These are phyloP conservation scores for Meloidogyne floridensis DNA, from an alignment of 1,140 invertebrate species.

Conservation along the genomic window DNA sequence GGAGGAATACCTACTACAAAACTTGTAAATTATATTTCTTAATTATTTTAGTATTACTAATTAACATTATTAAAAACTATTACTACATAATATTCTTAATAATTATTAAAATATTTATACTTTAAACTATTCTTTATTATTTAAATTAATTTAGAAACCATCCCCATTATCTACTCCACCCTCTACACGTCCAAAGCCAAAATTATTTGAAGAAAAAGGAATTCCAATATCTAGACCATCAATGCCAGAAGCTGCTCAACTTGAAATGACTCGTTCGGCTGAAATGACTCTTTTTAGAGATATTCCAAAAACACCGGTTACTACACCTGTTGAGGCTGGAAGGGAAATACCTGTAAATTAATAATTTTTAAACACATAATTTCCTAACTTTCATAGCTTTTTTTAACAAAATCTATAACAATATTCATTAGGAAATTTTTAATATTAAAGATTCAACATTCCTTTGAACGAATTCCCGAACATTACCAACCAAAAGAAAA, in stretches of 20 bases:
- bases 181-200: slow-evolving; percentile 9
- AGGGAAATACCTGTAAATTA: neutral
- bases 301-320: slow-evolving; percentile 3
- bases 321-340: neutral
- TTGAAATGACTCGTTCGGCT: slow-evolving; percentile 51
- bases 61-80: neutral
- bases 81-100: no score
- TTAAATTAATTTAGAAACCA: neutral
- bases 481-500: neutral
- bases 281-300: slow-evolving; percentile 42
- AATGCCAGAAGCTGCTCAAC: slow-evolving; percentile 41
- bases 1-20: slow-evolving; percentile 48
- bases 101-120: no score
- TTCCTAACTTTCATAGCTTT: no score
- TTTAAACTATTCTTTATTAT: neutral
- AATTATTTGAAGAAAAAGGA: slow-evolving; percentile 34
- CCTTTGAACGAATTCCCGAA: neutral
- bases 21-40: slow-evolving; percentile 38
- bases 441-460: neutral
- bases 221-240: neutral
- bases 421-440: neutral
- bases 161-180: neutral
- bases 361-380: neutral
- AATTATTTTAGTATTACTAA: neutral
- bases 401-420: no score